A percentile compares a stretch with the other conserved stretches of the same genome.
phyloP scores from a whole-genome alignment of 2,113 vertebrate genomes.

The Natator depressus region DNA sequence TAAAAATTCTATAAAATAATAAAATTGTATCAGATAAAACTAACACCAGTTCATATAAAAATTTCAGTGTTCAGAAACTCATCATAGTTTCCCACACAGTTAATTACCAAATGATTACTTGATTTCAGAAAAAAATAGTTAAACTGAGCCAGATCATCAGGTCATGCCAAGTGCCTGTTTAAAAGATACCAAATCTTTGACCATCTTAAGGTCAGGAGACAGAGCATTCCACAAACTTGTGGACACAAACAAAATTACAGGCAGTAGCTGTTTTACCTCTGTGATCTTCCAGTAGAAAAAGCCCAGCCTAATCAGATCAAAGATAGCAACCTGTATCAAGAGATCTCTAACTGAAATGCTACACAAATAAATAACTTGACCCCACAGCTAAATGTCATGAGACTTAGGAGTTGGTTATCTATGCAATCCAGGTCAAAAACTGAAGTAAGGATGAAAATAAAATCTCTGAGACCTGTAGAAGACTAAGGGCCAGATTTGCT shows the following conservation, averaged over 20 bases:
- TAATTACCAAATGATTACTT: slow-evolving; percentile 9
- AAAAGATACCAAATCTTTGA: not conserved
- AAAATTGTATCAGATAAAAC: slow-evolving; percentile 6
- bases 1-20: not conserved
- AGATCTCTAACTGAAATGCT: not conserved
- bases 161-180: not conserved
- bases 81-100: not conserved
- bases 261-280: not conserved
- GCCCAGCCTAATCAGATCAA: not conserved
- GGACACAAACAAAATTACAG: not conserved
- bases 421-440: not conserved
- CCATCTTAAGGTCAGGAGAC: not conserved
- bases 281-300: not conserved
- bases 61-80: not conserved
- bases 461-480: not conserved
- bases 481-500: not conserved
- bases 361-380: not conserved
- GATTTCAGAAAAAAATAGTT: not conserved
- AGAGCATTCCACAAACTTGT: not conserved
- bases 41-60: not conserved
- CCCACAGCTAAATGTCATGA: not conserved
- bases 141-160: not conserved
- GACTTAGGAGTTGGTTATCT: not conserved
- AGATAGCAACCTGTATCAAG: not conserved
- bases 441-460: not conserved